Evolutionary conservation across 2,113 vertebrate species (phyloP).

Genomic region (Litocranius walleri): DNA sequence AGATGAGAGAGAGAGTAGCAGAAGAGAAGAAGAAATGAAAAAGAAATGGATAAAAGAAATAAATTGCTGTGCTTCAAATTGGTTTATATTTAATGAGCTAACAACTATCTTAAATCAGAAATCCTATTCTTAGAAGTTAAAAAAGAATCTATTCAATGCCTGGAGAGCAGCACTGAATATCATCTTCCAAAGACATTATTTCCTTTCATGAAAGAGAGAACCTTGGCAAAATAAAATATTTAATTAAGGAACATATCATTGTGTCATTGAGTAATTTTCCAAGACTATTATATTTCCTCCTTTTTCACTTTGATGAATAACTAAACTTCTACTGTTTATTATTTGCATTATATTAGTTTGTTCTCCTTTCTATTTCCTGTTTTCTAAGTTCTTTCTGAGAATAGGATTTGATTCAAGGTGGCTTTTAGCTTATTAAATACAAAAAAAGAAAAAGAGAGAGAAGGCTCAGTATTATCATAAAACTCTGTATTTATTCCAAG

Average conservation of each 20-base stretch:
- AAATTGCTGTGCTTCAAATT: not conserved
- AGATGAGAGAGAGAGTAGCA: not conserved
- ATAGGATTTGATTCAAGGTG: not conserved
- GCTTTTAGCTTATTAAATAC: not conserved
- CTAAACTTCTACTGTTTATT: not conserved
- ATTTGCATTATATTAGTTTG: not conserved
- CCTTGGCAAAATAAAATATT: slow-evolving; percentile 24
- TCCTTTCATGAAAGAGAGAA: not conserved
- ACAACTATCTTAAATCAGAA: not conserved
- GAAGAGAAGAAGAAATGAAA: not conserved
- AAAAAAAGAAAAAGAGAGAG: not conserved
- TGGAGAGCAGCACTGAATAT: not conserved
- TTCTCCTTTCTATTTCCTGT: not conserved
- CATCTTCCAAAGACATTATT: not conserved
- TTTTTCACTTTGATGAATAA: not conserved
- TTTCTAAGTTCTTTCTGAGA: slow-evolving; percentile 38
- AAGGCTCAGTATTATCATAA: not conserved
- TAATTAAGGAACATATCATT: not conserved
- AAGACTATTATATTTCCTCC: not conserved
- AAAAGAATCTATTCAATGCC: not conserved
- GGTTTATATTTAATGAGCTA: not conserved
- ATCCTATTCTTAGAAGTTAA: not conserved
- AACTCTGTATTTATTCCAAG: not conserved
- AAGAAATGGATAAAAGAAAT: not conserved
- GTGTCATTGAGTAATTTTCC: not conserved